A percentile compares a stretch with the other conserved stretches of the same genome.
phyloP scores from a whole-genome alignment of 2,797 vertebrate species.

The Ibycter americanus region DNA sequence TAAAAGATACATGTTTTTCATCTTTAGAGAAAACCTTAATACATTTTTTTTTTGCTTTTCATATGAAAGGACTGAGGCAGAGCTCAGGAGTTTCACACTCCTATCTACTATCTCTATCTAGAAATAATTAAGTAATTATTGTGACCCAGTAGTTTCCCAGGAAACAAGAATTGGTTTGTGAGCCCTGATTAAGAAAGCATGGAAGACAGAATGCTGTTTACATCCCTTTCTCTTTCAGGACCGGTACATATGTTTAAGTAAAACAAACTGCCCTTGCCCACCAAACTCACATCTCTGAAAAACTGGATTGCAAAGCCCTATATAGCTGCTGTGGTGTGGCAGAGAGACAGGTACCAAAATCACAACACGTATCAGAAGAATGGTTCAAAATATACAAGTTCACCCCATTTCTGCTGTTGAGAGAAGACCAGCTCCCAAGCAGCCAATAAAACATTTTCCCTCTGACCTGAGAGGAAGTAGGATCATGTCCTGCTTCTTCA shows the following conservation, averaged over 20 bases:
- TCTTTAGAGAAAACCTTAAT: neutral
- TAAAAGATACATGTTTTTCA: neutral
- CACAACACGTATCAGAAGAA: neutral
- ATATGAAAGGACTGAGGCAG: neutral
- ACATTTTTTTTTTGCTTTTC: neutral
- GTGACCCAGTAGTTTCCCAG: neutral
- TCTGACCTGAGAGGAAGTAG: neutral
- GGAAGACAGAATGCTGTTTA: neutral
- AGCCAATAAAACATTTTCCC: neutral
- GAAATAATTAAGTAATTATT: neutral
- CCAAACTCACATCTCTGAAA: neutral
- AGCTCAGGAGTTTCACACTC: neutral
- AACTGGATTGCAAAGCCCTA: neutral
- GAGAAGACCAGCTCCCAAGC: neutral
- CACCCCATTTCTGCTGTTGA: neutral
- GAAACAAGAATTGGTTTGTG: neutral
- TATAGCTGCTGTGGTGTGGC: too few species aligned
- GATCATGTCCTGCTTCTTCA: neutral
- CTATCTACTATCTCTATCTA: neutral
- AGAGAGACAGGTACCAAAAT: neutral
- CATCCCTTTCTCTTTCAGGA: neutral
- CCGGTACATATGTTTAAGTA: neutral
- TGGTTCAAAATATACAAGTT: neutral
- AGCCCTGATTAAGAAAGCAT: neutral
- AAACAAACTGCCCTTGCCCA: neutral